Conservation (phyloP, 2,113 vertebrate species). For the Hemibagrus wyckioides region DNA sequence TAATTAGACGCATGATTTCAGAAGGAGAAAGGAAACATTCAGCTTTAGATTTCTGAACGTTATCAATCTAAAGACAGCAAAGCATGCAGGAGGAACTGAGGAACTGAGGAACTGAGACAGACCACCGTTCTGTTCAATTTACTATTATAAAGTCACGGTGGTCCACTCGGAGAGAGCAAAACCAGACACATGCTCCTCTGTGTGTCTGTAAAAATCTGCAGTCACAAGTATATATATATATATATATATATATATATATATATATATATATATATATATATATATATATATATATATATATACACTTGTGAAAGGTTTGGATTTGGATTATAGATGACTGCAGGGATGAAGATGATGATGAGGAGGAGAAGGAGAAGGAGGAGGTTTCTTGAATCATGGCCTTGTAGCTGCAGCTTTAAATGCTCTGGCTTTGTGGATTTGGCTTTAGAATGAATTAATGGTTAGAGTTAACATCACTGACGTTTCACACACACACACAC, state of each 20-base stretch:
- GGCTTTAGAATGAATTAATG: background rate
- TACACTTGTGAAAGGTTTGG: background rate
- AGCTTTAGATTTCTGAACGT: background rate
- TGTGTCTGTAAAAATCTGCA: background rate
- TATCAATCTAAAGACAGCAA: background rate
- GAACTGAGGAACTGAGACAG: background rate
- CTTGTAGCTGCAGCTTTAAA: background rate
- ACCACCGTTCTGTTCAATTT: background rate
- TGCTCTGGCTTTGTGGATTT: background rate
- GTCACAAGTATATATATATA: too few relatives aligned
- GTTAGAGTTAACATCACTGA: background rate
- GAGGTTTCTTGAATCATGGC: background rate
- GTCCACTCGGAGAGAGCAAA: too few relatives aligned
- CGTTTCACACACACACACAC: background rate
- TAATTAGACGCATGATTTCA: background rate
- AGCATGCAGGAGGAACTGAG: background rate
- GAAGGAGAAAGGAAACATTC: background rate
- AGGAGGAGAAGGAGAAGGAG: too few relatives aligned
- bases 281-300: background rate
- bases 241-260: background rate
- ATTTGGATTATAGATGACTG: background rate
- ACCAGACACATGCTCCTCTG: background rate
- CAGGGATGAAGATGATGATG: background rate
- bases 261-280: background rate
- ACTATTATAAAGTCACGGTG: background rate